These are phyloP conservation scores for Eurois occulta DNA, from an alignment of 2,888 invertebrate genomes.

Conservation along the genomic window DNA sequence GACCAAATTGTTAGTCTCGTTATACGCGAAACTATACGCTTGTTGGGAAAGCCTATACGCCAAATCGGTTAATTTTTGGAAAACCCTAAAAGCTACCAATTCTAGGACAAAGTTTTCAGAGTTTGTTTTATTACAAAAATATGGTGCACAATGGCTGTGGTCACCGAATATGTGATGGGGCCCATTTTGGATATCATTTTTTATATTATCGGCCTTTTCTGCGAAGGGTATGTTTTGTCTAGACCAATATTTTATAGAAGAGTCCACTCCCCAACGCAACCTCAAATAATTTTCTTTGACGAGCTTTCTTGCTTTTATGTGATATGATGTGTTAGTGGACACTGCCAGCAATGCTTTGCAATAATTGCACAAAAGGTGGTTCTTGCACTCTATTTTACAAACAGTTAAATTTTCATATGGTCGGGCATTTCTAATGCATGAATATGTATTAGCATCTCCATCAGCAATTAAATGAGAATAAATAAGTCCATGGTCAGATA, in stretches of 20 bases:
- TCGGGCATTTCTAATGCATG: too few relatives aligned
- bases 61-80: constrained; percentile 2
- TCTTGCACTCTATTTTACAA: not conserved
- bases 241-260: too few relatives aligned
- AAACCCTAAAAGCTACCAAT: not conserved
- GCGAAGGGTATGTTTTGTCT: not conserved
- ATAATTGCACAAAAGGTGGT: not conserved
- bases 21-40: not conserved
- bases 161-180: not conserved
- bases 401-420: too few relatives aligned
- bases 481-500: too few relatives aligned
- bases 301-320: constrained; percentile 4
- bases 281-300: constrained; percentile 1
- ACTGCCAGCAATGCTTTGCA: constrained; percentile 1
- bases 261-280: too few relatives aligned
- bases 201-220: not conserved
- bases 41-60: constrained; percentile 1
- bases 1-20: not conserved
- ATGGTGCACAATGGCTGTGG: not conserved
- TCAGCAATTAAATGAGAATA: too few relatives aligned
- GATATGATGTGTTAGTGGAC: not conserved
- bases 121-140: not conserved
- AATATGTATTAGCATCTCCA: too few relatives aligned
- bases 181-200: constrained; percentile 7
- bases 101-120: not conserved